Base-by-base conservation (phyloP, 2,888 invertebrate species). In the Cistogaster globosa region DNA sequence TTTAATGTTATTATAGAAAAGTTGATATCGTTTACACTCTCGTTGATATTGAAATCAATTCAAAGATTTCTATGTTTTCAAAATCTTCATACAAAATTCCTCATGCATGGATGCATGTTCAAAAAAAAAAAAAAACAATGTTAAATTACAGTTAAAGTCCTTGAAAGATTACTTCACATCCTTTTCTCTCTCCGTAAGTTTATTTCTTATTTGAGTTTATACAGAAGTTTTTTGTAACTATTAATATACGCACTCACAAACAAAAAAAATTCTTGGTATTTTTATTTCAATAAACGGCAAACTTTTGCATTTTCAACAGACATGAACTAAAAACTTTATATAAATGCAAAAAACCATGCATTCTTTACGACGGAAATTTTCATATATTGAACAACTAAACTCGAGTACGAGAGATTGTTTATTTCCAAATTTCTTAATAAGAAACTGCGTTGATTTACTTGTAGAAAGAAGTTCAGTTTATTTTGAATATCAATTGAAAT, bases 91-190 rank as follows among this genome's bases (percentile, higher is more conserved):
- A 58, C 16, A 16, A 55, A 62, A 32, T 81, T 22, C 36, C 22
- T 32, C 20, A 62, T 62, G 26, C 36, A 53, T 55, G 67, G 69
- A 7, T 48, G 58, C 45, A 32, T 51, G n/a, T 51, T 45, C 38
- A 22, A 8, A 51, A 11, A 51, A n/a, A n/a, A n/a, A n/a, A n/a
- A n/a, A 48, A 84, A 77, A 80, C 83, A 82, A 84, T 86, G 79
- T 83, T 82, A 88, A 88, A 89, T 89, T 88, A 87, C 87, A 87
- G 87, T 87, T 76, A 88, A 88, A 88, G 88, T 90, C 88, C 89
- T 91, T 88, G 87, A 90, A 90, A 88, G 86, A 85, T 87, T 86
- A 85, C 76, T 84, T 86, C 58, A 65, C 55, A 77, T 55, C 42
- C n/a, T 74, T 63, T 80, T 87, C 87, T 84, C 83, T 87, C 11